Base-by-base conservation (phyloP, 2,888 invertebrate species). In the Hypsopygia costalis region DNA sequence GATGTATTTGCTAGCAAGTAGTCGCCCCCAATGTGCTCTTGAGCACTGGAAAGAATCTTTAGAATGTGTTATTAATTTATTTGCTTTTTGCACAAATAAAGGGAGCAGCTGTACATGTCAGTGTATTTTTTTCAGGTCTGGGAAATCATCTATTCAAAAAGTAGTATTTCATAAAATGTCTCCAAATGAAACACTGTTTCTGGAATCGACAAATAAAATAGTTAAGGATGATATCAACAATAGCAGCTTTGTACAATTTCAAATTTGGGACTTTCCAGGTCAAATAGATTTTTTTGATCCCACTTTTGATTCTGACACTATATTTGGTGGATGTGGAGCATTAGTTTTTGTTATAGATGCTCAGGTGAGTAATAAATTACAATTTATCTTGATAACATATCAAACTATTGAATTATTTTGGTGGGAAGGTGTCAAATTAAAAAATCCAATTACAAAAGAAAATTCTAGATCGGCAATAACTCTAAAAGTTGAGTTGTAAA, bases 151-250 rank as follows among this genome's bases (percentile, higher is more conserved):
- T 0, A 99, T 99, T 68, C 98, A 98, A 75, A 99, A 99, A 91
- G 99, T 99, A 3, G 99, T 99, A n/a, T 99, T 99, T 77, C 99
- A 99, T 80, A 99, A 99, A 90, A 99, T 99, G 97, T 98, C 99
- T 1, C 99, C 99, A 1, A 99, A 99, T 87, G 99, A 99, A 88
- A 99, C 99, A 0, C 89, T 99, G 40, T 99, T 99, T 75, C 89
- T 99, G 51, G 99, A 99, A 80, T 98, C 98, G 52, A 99, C 99
- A 36, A 98, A 97, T 77, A 98, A 99, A 91, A 97, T 99, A 57
- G 96, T 98, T 1, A 98, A 98, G 85, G 98, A 99, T 87, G 98
- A 98, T 71, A 97, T 99, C 49, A 97, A 97, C 62, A 98, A 98
- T 80, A 92, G 92, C 56, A 90, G 99, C 64, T 99, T 99, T 91